Base-by-base conservation (phyloP, 2,888 invertebrate genomes). In the Sympetrum striolatum region DNA sequence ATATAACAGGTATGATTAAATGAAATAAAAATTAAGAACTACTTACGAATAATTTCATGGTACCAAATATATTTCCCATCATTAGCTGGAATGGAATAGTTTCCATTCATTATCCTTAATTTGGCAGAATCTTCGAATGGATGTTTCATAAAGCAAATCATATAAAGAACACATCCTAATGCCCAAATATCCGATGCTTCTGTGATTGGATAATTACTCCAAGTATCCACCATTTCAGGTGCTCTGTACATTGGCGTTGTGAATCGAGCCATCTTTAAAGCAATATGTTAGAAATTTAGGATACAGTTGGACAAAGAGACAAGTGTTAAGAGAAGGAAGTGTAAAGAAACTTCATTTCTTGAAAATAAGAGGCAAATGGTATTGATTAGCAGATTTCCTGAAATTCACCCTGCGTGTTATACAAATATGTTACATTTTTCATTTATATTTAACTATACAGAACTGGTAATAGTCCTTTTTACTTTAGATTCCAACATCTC, bases 191-290 rank as follows among this genome's bases (percentile, higher is more conserved):
- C 99, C 2, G 97, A 96, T 80, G 97, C 96, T 92, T 97, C 96
- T 91, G 98, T 98, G 92, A 99, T 98, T 91, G 97, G 97, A 93
- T 97, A 97, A 93, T 99, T 99, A 93, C 97, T 98, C 97, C 99
- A 99, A 6, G 99, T 98, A 93, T 99, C 99, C 91, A 99, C 95
- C 97, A 99, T 98, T 95, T 99, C 99, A 53, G 99, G 99, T 0
- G 99, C 98, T 93, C 99, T 95, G 94, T 99, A 99, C 99, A 98
- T 98, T 0, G 98, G 98, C 15, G 98, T 98, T 37, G 98, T 98
- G 92, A 96, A 96, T 93, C 96, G 95, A 81, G 97, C 96, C 95
- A 97, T 94, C 96, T 97, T 94, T 91, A 95, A 58, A 39, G 48
- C 2, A 53, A 53, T 0, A 18, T 18, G 18, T 18, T 18, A 2